Evolutionary conservation across 2,797 vertebrate species (phyloP).

Genomic region (Enteromius trimaculatus): DNA sequence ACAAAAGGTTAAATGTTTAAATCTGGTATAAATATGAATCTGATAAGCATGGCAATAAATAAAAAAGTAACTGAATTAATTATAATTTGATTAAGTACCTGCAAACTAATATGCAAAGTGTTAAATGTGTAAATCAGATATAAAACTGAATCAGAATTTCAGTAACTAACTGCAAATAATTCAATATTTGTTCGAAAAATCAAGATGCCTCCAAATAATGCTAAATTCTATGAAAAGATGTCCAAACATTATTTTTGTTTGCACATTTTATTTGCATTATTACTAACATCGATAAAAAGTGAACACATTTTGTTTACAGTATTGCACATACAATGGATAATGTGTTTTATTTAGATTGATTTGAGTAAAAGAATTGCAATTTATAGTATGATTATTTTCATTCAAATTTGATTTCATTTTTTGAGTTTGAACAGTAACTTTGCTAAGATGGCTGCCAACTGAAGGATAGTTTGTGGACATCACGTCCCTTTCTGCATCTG

Average conservation of each 20-base stretch:
- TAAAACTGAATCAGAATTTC: neutral
- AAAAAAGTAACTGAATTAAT: neutral
- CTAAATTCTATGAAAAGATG: neutral
- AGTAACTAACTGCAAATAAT: neutral
- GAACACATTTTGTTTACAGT: neutral
- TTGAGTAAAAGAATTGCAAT: neutral
- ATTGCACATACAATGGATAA: neutral
- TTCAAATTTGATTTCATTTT: neutral
- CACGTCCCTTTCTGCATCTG: neutral
- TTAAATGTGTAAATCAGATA: neutral
- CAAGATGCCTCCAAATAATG: neutral
- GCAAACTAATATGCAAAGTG: neutral
- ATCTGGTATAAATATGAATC: neutral
- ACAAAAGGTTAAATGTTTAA: neutral
- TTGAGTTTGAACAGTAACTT: neutral
- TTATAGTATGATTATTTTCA: neutral
- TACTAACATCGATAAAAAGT: neutral
- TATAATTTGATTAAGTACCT: neutral
- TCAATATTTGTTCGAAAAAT: too few species aligned
- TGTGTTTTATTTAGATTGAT: neutral
- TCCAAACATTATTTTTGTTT: neutral
- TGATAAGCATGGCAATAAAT: neutral
- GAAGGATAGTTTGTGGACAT: neutral
- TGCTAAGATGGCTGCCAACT: neutral
- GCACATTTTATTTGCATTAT: neutral